Base-by-base conservation (phyloP, 1,140 invertebrate species). In the Eumaeus atala region DNA sequence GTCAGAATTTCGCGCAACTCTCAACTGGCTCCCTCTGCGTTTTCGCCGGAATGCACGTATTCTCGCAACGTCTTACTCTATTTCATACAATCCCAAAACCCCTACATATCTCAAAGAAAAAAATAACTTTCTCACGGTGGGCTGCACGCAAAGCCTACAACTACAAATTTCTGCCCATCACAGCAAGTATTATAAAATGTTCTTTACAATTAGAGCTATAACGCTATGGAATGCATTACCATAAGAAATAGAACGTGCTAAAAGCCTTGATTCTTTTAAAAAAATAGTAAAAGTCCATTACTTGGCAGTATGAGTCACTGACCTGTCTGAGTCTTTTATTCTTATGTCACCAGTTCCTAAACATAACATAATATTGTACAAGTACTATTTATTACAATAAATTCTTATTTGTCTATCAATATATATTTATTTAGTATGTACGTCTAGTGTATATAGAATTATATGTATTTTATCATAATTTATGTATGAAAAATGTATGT, bases 31-130 rank as follows among this genome's bases (percentile, higher is more conserved):
- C 18, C 21, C 16, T 9, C 18, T 48, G 9, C 21, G 47, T 21
- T 11, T 48, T 48, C 47, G 47, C 47, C 47, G 47, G 47, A 48
- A 48, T 28, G 21, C 47, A 21, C 47, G 21, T 5, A 48, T 48
- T 18, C 47, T 28, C 11, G 5, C 47, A 21, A 18, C 16, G 47
- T 17, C 21, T 8, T 28, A 48, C n/a, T 18, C 7, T 18, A 48
- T 48, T 17, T 9, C 21, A 9, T 48, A n/a, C 16, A 17, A 48
- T 21, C 47, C 47, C 5, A 48, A 48, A 48, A 18, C 8, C 8
- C 12, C 47, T 28, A 11, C 14, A 6, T 48, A 48, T 48, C 11
- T 48, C 18, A 48, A 48, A 42, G n/a, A n/a, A 7, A 42, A 42
- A 42, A n/a, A n/a, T 10, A 42, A 42, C 11, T 42, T 42, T 42